Percentiles rank a stretch among this genome's conserved stretches.
These are phyloP conservation scores for Neodiprion virginianus DNA, from an alignment of 1,140 invertebrate genomes.

Conservation along the genomic window DNA sequence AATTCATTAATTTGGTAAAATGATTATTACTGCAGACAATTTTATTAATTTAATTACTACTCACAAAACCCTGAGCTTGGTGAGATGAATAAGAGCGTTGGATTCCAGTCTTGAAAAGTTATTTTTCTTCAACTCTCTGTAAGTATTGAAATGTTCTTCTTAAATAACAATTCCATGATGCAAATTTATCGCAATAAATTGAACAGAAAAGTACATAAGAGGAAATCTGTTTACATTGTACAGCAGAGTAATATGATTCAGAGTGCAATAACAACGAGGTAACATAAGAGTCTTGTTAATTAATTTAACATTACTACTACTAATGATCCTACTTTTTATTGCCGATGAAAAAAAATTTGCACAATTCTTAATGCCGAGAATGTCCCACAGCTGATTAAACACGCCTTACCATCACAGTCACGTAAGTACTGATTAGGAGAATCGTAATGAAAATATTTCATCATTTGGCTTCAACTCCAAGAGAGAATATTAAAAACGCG, in stretches of 20 bases:
- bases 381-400: too few species aligned
- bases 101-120: conserved; percentile 50
- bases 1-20: not conserved
- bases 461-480: too few species aligned
- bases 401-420: too few species aligned
- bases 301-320: too few species aligned
- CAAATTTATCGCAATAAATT: conserved; percentile 27
- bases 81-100: conserved; percentile 43
- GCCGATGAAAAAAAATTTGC: too few species aligned
- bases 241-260: too few species aligned
- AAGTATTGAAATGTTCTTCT: conserved; percentile 3
- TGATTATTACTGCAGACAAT: too few species aligned
- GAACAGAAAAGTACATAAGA: conserved; percentile 16
- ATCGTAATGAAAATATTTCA: too few species aligned
- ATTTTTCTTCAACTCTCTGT: conserved; percentile 46
- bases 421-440: too few species aligned
- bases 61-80: conserved; percentile 49
- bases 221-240: not conserved
- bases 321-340: too few species aligned
- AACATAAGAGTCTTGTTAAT: not conserved
- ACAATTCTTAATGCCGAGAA: too few species aligned
- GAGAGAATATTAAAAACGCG: too few species aligned
- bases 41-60: conserved; percentile 21
- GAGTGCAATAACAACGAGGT: not conserved
- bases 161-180: conserved; percentile 11